Base-by-base conservation (phyloP, 2,797 vertebrate genomes). In the Cottoperca gobio region DNA sequence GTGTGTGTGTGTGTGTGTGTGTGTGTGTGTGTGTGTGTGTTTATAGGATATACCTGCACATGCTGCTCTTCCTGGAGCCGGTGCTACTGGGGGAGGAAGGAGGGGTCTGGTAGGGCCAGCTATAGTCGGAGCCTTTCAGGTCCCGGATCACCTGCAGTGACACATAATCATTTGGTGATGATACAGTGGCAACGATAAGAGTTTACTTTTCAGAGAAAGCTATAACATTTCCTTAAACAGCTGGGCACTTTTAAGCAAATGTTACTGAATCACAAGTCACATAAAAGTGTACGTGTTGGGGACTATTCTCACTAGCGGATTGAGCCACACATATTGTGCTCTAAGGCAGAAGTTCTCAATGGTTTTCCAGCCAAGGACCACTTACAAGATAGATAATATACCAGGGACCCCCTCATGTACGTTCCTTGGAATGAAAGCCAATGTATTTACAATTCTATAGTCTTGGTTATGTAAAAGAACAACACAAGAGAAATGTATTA, bases 71-170 rank as follows among this genome's bases (percentile, higher is more conserved):
- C 57, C 97, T 96, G 82, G 98, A 99, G 66, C 96, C 93, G 4
- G 96, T 94, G 89, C 97, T 99, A 91, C 97, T 97, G 55, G 98
- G 98, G 0, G 98, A 99, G 0, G 98, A 99, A 0, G 98, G 98
- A 0, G 98, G 98, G 0, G 98, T 99, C 95, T 99, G 98, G 91
- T 99, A 99, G 45, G 97, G 97, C 98, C 98, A 99, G 91, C 95
- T 97, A 76, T 96, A 99, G 87, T 99, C 98, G 0, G 98, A 99
- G 49, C 98, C 97, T 90, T 99, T 99, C 84, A 99, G 91, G 90
- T 99, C 98, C 85, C 97, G 95, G 88, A 99, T 98, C 82, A 99
- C 98, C 98, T 99, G 91, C 9, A 19, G 49, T 4, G 59, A 85
- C 57, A 81, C 53, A 81, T 2, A 50, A 65, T 9, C 40, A 64